These are phyloP conservation scores for Subacronicta megacephala DNA, from an alignment of 2,888 invertebrate genomes.

Conservation along the genomic window DNA sequence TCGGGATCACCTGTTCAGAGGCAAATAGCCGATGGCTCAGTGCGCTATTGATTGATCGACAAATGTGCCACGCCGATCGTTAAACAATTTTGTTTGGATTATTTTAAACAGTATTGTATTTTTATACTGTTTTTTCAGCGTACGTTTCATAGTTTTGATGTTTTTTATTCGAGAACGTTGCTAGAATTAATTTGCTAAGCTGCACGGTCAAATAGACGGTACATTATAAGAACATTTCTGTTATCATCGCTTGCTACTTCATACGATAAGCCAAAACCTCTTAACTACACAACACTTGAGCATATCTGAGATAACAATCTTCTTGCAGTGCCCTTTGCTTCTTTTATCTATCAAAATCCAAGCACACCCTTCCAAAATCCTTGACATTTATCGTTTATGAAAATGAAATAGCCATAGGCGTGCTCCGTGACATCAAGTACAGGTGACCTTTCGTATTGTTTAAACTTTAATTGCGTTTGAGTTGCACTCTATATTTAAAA, in stretches of 20 bases:
- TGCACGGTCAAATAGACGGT: constrained; percentile 11
- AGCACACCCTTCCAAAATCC: constrained; percentile 46
- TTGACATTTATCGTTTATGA: constrained; percentile 51
- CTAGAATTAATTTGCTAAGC: constrained; percentile 6
- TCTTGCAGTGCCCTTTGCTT: constrained; percentile 20
- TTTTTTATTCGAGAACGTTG: constrained; percentile 5
- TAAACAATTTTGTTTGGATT: constrained; percentile 47
- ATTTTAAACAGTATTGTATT: constrained; percentile 42
- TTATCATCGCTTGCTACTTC: constrained; percentile 10
- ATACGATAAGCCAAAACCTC: constrained; percentile 22
- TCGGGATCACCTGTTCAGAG: constrained; percentile 68
- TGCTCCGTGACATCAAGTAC: constrained; percentile 55
- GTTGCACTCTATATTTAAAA: constrained; percentile 30
- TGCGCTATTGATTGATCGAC: constrained; percentile 63
- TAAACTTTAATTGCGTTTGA: constrained; percentile 51
- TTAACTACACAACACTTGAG: constrained; percentile 11
- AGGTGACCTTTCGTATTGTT: constrained; percentile 63
- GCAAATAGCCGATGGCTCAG: constrained; percentile 61
- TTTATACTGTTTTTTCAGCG: constrained; percentile 27
- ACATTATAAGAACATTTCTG: constrained; percentile 5
- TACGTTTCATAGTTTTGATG: constrained; percentile 12
- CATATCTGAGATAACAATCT: constrained; percentile 31
- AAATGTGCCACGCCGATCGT: constrained; percentile 48
- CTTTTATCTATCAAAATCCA: constrained; percentile 29
- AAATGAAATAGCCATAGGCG: constrained; percentile 52